Base-by-base conservation (phyloP, 2,797 vertebrate genomes). In the Myoxocephalus aenaeus region DNA sequence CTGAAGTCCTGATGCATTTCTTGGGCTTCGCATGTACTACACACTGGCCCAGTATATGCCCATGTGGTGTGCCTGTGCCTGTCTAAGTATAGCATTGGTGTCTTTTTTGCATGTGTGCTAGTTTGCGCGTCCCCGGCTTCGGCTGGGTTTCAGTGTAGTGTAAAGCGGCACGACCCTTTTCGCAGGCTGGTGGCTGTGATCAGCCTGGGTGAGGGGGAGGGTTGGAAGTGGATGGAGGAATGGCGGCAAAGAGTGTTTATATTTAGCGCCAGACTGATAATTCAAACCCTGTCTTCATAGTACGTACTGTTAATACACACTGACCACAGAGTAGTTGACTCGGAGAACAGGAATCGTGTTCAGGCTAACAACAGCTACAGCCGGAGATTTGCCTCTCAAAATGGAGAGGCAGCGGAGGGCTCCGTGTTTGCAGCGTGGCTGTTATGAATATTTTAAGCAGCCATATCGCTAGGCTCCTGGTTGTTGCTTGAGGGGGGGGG, bases 361-460 rank as follows among this genome's bases (percentile, higher is more conserved):
- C 62, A 63, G 75, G 73, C 79, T 75, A 80, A 73, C 72, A 83
- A 73, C 70, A 81, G 84, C 80, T 81, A 65, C 38, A 20, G 77
- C 83, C 68, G 61, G 72, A 86, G 81, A 86, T 83, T 73, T 84
- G 76, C 86, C 80, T 92, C 87, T 92, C 85, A 91, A 92, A 93
- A 93, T 92, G 92, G 90, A 89, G 85, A 88, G 85, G 53, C 53
- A 88, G 85, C 44, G 74, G 74, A 74, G 13, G 2, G 54, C 27
- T 65, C 11, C 11, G 20, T 53, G 87, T 76, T 75, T 87, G 87
- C 86, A 79, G 77, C 38, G 79, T 85, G 72, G 82, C 89, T 82
- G 80, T 86, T 92, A 90, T 92, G 90, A 93, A 93, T 93, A 92
- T 94, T 92, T 94, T 83, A 94, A 91, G 88, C 77, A 87, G 86